Evolutionary conservation across 2,888 invertebrate species (phyloP).

Genomic region (Acheta domesticus): DNA sequence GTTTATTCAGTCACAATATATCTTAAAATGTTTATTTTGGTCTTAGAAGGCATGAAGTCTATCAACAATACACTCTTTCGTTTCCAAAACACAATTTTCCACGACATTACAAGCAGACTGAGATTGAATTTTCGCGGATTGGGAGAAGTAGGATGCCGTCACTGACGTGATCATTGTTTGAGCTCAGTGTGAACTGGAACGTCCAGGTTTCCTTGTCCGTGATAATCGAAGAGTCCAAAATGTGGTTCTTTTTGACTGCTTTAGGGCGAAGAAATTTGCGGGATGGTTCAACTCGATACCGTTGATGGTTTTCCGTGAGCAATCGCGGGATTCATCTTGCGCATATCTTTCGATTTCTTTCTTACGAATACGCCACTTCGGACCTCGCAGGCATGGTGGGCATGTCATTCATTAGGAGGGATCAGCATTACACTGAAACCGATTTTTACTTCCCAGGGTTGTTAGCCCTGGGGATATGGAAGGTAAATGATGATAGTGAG

Average conservation of each 20-base stretch:
- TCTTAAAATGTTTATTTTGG: neutral
- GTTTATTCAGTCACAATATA: neutral
- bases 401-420: too few species aligned
- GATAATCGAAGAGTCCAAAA: neutral
- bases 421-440: too few species aligned
- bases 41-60: neutral
- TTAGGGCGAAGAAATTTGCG: neutral
- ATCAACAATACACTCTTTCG: neutral
- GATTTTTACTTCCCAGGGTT: too few species aligned
- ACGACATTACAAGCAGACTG: neutral
- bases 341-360: neutral
- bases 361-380: too few species aligned
- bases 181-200: neutral
- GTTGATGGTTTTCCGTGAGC: neutral
- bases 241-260: neutral
- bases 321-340: neutral
- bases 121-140: constrained; percentile 21
- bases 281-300: neutral
- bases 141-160: constrained; percentile 20
- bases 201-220: neutral
- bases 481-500: too few species aligned
- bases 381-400: too few species aligned
- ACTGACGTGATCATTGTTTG: neutral
- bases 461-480: too few species aligned
- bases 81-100: neutral